Evolutionary conservation across 2,113 vertebrate genomes (phyloP), one percentile per base, ranked within the genome.

Genomic region (Epinephelus moara): DNA sequence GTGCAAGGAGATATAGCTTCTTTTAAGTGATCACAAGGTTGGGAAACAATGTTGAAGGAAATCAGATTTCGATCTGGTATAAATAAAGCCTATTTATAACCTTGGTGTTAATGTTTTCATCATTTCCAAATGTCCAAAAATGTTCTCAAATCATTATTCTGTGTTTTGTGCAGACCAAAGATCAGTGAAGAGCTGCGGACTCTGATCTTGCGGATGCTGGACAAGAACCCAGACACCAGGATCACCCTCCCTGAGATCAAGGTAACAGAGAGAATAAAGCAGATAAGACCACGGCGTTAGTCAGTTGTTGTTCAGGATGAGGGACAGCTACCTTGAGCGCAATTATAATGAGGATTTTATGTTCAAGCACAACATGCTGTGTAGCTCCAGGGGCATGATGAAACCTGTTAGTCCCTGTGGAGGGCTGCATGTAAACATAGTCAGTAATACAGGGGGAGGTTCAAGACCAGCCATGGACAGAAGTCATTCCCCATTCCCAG

Each of bases 221-320:
- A 99, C 89, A 99, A 99, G 93, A 96, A 98, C 71, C 98, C 98
- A 0, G 97, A 98, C 92, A 95, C 83, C 0, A 96, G 98, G 92
- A 98, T 98, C 89, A 97, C 96, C 23, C 94, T 99, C 82, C 96
- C 97, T 19, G 96, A 97, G 85, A 97, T 99, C 90, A 99, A 99
- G 96, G 98, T 99, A 91, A 59, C 45, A 3, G 0, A 1, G 70
- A 37, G 62, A 69, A 14, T 52, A 72, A 13, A 52, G 63, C 12
- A 33, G 25, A 1, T 23, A 0, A 57, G 42, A 78, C 37, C 37
- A 3, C 4, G 5, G 23, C 3, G 4, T 55, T 18, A 25, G 17
- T n/a, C 18, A 45, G 18, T 19, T n/a, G 47, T 52, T 67, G 6
- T 49, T 37, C 25, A 37, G 42, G 9, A 30, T 10, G n/a, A 27